Conservation (phyloP, 2,888 invertebrate genomes). For the Caenorhabditis doughertyi region DNA sequence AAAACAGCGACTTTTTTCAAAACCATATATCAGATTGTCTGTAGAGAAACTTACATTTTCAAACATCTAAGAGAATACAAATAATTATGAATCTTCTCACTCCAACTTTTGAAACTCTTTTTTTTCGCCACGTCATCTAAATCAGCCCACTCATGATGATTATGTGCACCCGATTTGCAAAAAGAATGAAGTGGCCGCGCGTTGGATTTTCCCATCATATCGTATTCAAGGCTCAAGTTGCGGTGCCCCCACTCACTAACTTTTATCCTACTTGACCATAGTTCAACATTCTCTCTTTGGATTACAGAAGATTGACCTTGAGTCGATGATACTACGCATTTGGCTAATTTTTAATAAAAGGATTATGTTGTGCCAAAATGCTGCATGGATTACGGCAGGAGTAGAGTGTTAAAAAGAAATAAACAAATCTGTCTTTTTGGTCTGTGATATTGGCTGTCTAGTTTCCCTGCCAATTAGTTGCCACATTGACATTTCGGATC, state of each 20-base stretch:
- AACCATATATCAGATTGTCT: neutral
- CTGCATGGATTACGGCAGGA: neutral
- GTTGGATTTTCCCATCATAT: conserved; percentile 56
- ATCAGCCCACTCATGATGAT: conserved; percentile 38
- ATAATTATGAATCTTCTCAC: neutral
- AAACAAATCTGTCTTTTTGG: too few species aligned
- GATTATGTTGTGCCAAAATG: conserved; percentile 17
- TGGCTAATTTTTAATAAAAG: conserved; percentile 39
- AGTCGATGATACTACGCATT: neutral
- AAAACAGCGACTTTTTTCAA: neutral
- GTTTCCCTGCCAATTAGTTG: too few species aligned
- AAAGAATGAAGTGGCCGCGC: conserved; percentile 28
- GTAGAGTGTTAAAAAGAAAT: neutral
- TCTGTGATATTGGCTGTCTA: too few species aligned
- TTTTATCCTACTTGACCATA: conserved; percentile 46
- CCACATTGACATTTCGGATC: too few species aligned
- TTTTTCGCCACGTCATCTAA: conserved; percentile 28
- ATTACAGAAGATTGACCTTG: conserved; percentile 14
- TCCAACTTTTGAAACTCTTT: neutral
- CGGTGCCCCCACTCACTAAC: conserved; percentile 1
- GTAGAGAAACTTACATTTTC: neutral
- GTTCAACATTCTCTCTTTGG: conserved; percentile 7
- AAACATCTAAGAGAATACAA: neutral
- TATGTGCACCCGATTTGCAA: conserved; percentile 21
- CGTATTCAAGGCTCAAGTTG: conserved; percentile 39